A percentile compares a stretch with the other conserved stretches of the same genome.
phyloP scores from a whole-genome alignment of 2,113 vertebrate species.

The Pogonocichla stellata region DNA sequence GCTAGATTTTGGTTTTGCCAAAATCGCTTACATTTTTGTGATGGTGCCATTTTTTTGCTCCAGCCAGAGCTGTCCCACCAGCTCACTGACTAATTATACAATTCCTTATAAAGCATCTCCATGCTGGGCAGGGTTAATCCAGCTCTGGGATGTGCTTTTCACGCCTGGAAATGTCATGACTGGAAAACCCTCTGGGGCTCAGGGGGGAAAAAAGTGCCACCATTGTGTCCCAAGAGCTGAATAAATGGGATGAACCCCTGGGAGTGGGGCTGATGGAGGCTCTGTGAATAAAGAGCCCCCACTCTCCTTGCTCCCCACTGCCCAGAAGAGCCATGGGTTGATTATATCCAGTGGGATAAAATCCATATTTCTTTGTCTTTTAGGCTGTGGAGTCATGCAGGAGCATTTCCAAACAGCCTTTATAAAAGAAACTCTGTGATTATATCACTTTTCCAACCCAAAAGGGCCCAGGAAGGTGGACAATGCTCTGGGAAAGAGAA shows the following conservation, averaged over 20 bases:
- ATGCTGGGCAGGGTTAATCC: neutral
- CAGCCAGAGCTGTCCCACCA: neutral
- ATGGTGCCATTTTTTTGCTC: neutral
- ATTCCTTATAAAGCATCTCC: neutral
- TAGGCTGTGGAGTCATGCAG: neutral
- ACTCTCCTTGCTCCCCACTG: neutral
- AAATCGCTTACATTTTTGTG: neutral
- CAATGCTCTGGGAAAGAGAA: neutral
- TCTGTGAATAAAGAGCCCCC: neutral
- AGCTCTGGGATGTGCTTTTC: neutral
- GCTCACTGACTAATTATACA: neutral
- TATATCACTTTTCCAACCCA: neutral
- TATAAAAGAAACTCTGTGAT: neutral
- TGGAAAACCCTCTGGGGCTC: neutral
- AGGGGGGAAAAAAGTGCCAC: neutral
- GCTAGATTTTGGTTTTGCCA: neutral
- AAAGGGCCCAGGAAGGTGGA: neutral
- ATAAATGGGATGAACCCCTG: neutral
- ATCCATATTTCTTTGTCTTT: neutral
- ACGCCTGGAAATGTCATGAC: neutral
- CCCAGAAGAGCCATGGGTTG: neutral
- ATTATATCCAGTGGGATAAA: neutral
- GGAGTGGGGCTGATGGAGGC: neutral
- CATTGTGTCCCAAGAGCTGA: neutral
- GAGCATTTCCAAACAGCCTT: neutral